Evolutionary conservation across 2,797 vertebrate species (phyloP), one percentile per base, ranked within the genome.

Genomic region (Microctenopoma stevenorrisi): DNA sequence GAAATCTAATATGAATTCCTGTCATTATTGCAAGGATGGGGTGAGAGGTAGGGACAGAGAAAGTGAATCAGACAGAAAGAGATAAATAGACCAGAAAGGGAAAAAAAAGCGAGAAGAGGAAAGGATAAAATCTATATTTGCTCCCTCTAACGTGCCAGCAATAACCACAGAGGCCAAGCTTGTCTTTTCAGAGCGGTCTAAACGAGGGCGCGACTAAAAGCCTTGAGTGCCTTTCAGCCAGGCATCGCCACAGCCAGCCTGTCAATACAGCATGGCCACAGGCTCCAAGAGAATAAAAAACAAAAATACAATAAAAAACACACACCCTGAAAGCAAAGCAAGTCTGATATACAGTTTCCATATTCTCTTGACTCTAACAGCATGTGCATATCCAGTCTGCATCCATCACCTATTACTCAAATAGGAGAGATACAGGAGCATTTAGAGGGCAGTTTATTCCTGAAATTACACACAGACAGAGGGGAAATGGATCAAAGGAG

Each of bases 111-210:
- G 79, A 71, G 83, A 81, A 75, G 82, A 74, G 81, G 81, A 80
- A 77, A 84, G 77, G 82, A 88, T 84, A 85, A 91, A 92, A 91
- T 92, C 91, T 88, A 89, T 92, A 91, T 88, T 88, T 78, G 75
- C 76, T 85, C 74, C 80, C 88, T 82, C 74, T 82, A 83, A 86
- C 72, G 69, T 82, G 87, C 68, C 74, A 68, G 73, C 18, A 74
- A 91, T 91, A 90, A 91, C 86, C 82, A 81, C 81, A 79, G 77
- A 84, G 86, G 80, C 84, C 83, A 81, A 76, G 68, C 78, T 86
- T 79, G 72, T 83, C 85, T 89, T 91, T 89, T 90, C 84, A 91
- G 78, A 89, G 68, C 79, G 62, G 57, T 87, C 83, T 86, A 86
- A 91, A 86, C 51, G 80, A 87, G 79, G 86, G 71, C 64, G 40